phyloP scores from a whole-genome alignment of 1,140 invertebrate genomes.

The Bilobella aurantiaca region DNA sequence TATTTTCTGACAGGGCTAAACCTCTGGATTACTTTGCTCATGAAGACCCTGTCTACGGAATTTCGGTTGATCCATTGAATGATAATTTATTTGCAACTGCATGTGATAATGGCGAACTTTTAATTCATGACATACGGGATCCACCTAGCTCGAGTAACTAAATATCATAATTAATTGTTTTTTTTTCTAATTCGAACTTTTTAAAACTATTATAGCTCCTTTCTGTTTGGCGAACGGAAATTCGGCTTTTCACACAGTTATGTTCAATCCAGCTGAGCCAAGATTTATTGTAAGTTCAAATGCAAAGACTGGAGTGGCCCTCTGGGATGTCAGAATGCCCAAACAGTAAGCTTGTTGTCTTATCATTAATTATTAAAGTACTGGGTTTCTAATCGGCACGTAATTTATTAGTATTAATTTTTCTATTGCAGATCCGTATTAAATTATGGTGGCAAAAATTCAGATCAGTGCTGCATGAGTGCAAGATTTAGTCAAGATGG shows the following conservation, averaged over 20 bases:
- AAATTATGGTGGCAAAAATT: slow-evolving; percentile 57
- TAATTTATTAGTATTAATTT: slow-evolving; percentile 6
- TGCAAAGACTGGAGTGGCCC: slow-evolving; percentile 70
- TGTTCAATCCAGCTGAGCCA: slow-evolving; percentile 76
- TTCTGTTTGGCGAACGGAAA: slow-evolving; percentile 55
- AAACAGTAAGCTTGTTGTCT: slow-evolving; percentile 62
- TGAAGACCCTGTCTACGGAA: slow-evolving; percentile 71
- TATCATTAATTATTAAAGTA: too few species aligned
- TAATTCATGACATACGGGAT: slow-evolving; percentile 72
- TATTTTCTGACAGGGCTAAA: slow-evolving; percentile 49
- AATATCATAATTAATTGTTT: background rate
- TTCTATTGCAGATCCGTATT: slow-evolving; percentile 35
- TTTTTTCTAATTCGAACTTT: background rate
- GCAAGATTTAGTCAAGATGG: slow-evolving; percentile 75
- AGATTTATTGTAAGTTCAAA: slow-evolving; percentile 76
- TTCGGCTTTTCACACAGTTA: slow-evolving; percentile 76
- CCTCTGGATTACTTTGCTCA: slow-evolving; percentile 67
- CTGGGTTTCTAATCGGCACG: background rate
- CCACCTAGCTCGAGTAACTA: slow-evolving; percentile 46
- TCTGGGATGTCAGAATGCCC: slow-evolving; percentile 79
- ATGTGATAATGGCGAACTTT: slow-evolving; percentile 75
- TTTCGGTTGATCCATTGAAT: slow-evolving; percentile 73
- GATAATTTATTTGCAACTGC: slow-evolving; percentile 74
- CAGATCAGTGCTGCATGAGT: slow-evolving; percentile 74
- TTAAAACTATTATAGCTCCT: slow-evolving; percentile 44